Percentiles rank a stretch among this genome's conserved stretches.
These are phyloP conservation scores for Xenopus petersii DNA, from an alignment of 2,797 vertebrate species.

Conservation along the genomic window DNA sequence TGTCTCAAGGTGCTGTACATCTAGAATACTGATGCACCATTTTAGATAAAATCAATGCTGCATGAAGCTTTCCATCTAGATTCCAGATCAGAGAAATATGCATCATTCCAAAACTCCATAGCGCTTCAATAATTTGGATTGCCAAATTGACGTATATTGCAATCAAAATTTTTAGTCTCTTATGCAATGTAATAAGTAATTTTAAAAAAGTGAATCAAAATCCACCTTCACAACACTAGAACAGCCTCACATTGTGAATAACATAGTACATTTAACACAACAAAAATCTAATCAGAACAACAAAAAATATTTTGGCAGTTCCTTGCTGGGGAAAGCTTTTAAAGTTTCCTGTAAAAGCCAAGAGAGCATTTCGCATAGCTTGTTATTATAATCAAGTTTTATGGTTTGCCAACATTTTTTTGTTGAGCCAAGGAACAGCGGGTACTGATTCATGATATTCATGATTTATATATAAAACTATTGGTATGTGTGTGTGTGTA, in stretches of 20 bases:
- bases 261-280: slow-evolving; percentile 7
- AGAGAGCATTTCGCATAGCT: too few species aligned
- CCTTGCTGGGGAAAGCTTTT: neutral
- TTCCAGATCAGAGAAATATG: slow-evolving; percentile 14
- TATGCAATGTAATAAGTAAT: slow-evolving; percentile 15
- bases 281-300: neutral
- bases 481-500: too few species aligned
- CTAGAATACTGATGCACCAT: slow-evolving; percentile 17
- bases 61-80: slow-evolving; percentile 1
- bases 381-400: too few species aligned
- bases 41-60: slow-evolving; percentile 27
- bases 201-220: slow-evolving; percentile 12
- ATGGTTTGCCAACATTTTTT: too few species aligned
- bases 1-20: neutral
- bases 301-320: neutral
- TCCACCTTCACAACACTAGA: neutral
- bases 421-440: too few species aligned
- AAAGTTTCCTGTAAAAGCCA: too few species aligned
- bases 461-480: too few species aligned
- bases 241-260: slow-evolving; percentile 1
- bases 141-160: slow-evolving; percentile 9
- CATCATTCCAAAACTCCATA: slow-evolving; percentile 8
- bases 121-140: slow-evolving; percentile 14
- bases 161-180: slow-evolving; percentile 12
- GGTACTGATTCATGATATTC: too few species aligned